A percentile compares a stretch with the other conserved stretches of the same genome.
phyloP scores from a whole-genome alignment of 2,113 vertebrate genomes.

The Raja brachyura region DNA sequence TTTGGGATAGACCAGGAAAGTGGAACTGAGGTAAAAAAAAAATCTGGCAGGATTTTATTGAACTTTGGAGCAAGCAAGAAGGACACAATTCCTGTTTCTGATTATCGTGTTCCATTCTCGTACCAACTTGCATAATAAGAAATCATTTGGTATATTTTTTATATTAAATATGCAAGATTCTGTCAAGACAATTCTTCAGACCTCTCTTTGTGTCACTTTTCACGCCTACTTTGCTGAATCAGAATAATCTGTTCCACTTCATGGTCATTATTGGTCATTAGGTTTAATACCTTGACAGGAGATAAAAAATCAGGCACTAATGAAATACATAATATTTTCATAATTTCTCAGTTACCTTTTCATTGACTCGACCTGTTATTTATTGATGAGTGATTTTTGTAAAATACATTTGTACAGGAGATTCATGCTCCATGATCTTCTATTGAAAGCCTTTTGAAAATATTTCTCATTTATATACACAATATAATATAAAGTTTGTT shows the following conservation, averaged over 20 bases:
- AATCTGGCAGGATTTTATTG: too few relatives aligned
- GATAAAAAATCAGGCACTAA: slow-evolving; percentile 47
- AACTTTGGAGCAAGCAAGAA: too few relatives aligned
- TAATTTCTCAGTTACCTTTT: slow-evolving; percentile 54
- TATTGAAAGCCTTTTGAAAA: not conserved
- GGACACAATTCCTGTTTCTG: too few relatives aligned
- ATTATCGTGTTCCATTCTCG: not conserved
- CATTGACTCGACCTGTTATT: not conserved
- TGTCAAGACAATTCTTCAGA: slow-evolving; percentile 44
- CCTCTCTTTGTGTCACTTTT: slow-evolving; percentile 41
- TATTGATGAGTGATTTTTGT: too few relatives aligned
- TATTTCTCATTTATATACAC: not conserved
- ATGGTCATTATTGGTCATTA: slow-evolving; percentile 58
- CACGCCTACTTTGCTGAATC: slow-evolving; percentile 59
- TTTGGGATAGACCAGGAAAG: too few relatives aligned
- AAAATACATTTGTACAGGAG: too few relatives aligned
- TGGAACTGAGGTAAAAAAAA: too few relatives aligned
- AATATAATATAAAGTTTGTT: not conserved
- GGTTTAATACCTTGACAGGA: slow-evolving; percentile 44
- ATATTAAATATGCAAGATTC: slow-evolving; percentile 60
- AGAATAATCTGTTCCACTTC: slow-evolving; percentile 66
- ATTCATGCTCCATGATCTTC: not conserved
- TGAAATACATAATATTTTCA: slow-evolving; percentile 61
- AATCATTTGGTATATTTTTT: slow-evolving; percentile 66
- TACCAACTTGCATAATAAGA: slow-evolving; percentile 54